phyloP scores from a whole-genome alignment of 2,888 invertebrate species.

The Rhopalosiphum nymphaeae region DNA sequence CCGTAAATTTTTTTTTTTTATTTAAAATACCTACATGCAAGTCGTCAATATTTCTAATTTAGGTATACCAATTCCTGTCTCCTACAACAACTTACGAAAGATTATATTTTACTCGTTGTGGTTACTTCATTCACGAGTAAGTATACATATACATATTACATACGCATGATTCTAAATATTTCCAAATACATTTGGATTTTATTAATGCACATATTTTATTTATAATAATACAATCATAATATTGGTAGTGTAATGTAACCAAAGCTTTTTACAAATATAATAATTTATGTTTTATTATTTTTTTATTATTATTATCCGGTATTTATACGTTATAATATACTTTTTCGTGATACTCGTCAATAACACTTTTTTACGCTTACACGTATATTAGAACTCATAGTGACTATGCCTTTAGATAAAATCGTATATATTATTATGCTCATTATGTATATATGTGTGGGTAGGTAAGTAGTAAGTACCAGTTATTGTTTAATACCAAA shows the following conservation, averaged over 20 bases:
- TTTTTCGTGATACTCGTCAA: constrained; percentile 24
- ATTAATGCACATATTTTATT: background rate
- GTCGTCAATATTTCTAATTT: background rate
- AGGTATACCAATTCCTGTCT: background rate
- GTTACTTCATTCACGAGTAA: background rate
- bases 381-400: background rate
- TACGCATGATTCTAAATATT: background rate
- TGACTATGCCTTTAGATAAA: background rate
- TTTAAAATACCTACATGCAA: background rate
- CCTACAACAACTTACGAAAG: background rate
- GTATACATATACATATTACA: background rate
- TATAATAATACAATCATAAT: background rate
- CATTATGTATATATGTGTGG: background rate
- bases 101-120: background rate
- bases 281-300: background rate
- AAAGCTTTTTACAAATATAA: background rate
- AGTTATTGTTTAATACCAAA: background rate
- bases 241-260: background rate
- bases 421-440: background rate
- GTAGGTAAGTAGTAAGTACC: background rate
- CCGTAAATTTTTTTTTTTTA: too few species aligned
- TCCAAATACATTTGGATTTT: background rate
- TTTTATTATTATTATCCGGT: background rate
- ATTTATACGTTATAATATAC: background rate
- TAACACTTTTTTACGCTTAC: background rate